Conservation (phyloP, 1,140 invertebrate genomes). For the Temnothorax curvispinosus region DNA sequence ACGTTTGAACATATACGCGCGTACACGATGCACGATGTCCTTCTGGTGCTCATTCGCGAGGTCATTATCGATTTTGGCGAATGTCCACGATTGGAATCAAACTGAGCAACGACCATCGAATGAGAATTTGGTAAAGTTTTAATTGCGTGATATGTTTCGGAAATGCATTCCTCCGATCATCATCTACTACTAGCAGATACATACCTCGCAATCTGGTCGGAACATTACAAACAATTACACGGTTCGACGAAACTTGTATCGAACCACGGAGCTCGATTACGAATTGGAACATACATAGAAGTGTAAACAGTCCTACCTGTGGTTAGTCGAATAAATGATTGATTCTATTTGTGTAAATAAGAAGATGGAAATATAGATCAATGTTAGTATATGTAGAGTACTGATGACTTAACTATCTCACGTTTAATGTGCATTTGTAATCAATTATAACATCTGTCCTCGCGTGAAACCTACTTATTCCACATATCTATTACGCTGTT, state of each 20-base stretch:
- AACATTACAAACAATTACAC: slow-evolving; percentile 34
- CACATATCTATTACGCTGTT: background rate
- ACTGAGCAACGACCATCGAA: background rate
- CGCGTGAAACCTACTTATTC: background rate
- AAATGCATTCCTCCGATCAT: background rate
- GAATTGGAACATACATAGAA: background rate
- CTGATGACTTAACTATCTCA: background rate
- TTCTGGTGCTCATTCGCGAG: background rate
- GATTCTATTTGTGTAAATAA: background rate
- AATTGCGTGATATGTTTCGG: background rate
- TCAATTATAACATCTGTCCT: background rate
- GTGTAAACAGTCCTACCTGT: background rate
- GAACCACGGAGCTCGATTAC: slow-evolving; percentile 3
- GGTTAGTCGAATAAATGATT: background rate
- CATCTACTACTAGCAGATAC: background rate
- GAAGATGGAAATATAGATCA: slow-evolving; percentile 15
- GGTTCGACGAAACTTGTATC: background rate
- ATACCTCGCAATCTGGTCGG: background rate
- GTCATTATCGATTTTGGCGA: slow-evolving; percentile 37
- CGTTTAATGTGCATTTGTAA: background rate
- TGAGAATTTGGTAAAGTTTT: background rate
- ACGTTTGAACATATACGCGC: background rate
- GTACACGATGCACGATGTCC: background rate
- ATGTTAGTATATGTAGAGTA: slow-evolving; percentile 3
- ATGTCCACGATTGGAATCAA: slow-evolving; percentile 27